These are phyloP conservation scores for Drosophila neutralis DNA, from an alignment of 2,888 invertebrate genomes.

Conservation along the genomic window DNA sequence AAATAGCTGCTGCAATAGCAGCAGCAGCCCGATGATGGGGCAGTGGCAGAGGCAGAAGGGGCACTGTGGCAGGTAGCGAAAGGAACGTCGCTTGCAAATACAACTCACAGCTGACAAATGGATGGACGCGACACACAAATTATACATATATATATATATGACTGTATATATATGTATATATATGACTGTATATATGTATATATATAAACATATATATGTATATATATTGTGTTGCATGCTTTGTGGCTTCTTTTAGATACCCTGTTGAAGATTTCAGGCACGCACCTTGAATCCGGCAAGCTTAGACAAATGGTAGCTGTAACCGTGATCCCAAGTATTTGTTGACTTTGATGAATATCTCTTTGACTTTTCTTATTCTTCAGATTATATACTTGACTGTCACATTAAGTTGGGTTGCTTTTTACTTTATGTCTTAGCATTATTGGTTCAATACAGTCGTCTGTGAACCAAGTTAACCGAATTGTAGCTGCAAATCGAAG, in stretches of 20 bases:
- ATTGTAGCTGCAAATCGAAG: no score
- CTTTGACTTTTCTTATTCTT: neutral
- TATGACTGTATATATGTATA: neutral
- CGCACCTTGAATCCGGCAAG: neutral
- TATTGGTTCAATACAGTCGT: no score
- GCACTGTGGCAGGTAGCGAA: slow-evolving; percentile 5
- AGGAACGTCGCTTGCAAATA: slow-evolving; percentile 28
- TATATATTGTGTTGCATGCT: slow-evolving; percentile 6
- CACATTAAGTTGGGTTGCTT: no score
- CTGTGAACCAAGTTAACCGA: no score
- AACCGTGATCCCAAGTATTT: neutral
- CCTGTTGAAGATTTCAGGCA: neutral
- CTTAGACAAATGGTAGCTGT: neutral
- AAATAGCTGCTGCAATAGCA: slow-evolving; percentile 38
- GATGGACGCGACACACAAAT: slow-evolving; percentile 49
- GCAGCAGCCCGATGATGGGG: neutral
- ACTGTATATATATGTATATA: no score
- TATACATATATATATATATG: slow-evolving; percentile 37
- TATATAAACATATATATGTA: slow-evolving; percentile 18
- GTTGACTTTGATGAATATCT: neutral
- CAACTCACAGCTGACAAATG: slow-evolving; percentile 61
- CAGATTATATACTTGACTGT: no score
- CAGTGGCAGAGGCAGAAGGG: neutral
- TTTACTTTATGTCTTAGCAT: no score
- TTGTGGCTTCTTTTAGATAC: neutral